Conservation (phyloP, 2,113 vertebrate species). For the Anhinga anhinga region DNA sequence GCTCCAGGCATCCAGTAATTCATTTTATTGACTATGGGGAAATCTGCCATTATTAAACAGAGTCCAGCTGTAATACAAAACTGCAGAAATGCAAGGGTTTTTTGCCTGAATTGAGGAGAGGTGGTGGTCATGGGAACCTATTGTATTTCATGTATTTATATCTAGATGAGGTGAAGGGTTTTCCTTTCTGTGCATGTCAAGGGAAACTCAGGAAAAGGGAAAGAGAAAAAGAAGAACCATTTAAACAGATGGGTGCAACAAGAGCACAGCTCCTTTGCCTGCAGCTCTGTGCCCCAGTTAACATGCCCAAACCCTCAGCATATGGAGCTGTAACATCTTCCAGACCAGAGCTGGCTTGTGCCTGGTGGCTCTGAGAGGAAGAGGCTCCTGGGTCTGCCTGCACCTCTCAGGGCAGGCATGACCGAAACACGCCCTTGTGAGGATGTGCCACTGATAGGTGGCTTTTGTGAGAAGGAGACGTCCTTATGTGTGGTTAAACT, state of each 20-base stretch:
- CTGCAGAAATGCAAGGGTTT: neutral
- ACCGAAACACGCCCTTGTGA: neutral
- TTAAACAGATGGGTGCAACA: neutral
- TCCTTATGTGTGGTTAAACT: neutral
- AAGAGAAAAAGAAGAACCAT: neutral
- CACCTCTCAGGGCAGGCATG: neutral
- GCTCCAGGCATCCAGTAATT: neutral
- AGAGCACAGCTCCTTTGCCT: slow-evolving; percentile 5
- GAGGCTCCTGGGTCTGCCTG: neutral
- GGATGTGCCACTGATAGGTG: neutral
- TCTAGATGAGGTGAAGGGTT: neutral
- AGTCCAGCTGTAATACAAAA: neutral
- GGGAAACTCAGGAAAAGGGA: neutral
- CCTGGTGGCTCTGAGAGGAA: neutral
- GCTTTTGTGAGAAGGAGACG: neutral
- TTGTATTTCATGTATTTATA: neutral
- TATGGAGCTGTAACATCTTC: slow-evolving; percentile 18
- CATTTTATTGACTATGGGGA: neutral
- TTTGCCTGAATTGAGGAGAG: neutral
- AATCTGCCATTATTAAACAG: neutral
- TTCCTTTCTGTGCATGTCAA: neutral
- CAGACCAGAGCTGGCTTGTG: neutral
- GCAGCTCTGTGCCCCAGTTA: neutral
- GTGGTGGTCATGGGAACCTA: neutral
- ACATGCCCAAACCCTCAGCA: neutral